phyloP scores from a whole-genome alignment of 53 echinoderm and acorn worm species.

The Zoroaster sp. region DNA sequence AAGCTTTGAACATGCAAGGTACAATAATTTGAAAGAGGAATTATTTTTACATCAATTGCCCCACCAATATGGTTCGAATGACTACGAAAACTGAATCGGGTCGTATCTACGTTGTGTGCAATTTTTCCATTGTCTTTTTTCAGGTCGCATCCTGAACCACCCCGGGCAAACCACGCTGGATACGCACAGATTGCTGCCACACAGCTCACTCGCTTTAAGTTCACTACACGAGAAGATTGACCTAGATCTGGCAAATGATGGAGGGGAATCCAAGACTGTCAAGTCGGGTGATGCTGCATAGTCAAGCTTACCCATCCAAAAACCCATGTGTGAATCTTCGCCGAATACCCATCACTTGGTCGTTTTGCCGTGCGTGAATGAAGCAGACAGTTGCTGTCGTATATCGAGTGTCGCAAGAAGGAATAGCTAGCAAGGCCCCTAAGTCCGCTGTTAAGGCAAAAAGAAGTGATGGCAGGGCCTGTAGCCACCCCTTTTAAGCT shows the following conservation, averaged over 20 bases:
- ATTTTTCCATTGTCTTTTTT: neutral
- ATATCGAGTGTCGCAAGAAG: conserved; percentile 56
- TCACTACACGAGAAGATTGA: conserved; percentile 83
- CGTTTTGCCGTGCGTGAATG: conserved; percentile 80
- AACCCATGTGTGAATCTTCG: conserved; percentile 79
- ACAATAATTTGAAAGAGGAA: too few relatives aligned
- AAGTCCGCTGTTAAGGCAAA: too few relatives aligned
- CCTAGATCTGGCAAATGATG: conserved; percentile 75
- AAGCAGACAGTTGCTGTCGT: conserved; percentile 81
- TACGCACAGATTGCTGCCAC: conserved; percentile 79
- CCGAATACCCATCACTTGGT: conserved; percentile 77
- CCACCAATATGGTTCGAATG: too few relatives aligned
- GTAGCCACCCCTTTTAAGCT: too few relatives aligned
- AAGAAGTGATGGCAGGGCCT: too few relatives aligned
- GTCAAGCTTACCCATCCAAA: conserved; percentile 63
- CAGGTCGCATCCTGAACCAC: conserved; percentile 77
- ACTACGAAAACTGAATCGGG: too few relatives aligned
- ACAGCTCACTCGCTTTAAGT: conserved; percentile 84
- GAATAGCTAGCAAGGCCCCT: conserved; percentile 40
- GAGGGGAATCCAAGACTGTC: conserved; percentile 74
- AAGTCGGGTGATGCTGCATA: conserved; percentile 82
- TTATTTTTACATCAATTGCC: too few relatives aligned
- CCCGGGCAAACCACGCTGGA: conserved; percentile 69
- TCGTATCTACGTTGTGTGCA: too few relatives aligned
- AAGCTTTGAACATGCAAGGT: too few relatives aligned